These are phyloP conservation scores for Atractosteus spatula DNA, from an alignment of 2,113 vertebrate species.

Conservation along the genomic window DNA sequence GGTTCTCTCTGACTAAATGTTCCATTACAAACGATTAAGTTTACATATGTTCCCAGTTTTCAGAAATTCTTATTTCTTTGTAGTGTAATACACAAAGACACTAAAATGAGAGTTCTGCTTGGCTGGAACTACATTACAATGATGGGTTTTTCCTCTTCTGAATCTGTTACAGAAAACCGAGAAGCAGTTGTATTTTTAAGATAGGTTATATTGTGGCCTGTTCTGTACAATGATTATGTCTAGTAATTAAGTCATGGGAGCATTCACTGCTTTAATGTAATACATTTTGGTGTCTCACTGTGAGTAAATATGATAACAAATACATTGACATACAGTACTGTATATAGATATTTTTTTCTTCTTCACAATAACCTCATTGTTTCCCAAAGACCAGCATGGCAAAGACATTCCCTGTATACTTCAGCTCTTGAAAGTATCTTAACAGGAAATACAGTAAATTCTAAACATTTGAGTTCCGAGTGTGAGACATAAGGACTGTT, in stretches of 20 bases:
- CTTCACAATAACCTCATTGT: too few species aligned
- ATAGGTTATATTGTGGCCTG: neutral
- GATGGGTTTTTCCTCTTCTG: too few species aligned
- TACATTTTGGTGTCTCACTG: too few species aligned
- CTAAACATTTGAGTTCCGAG: too few species aligned
- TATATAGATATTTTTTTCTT: too few species aligned
- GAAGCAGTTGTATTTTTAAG: neutral
- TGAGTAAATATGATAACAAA: too few species aligned
- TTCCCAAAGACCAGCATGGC: neutral
- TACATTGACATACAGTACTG: too few species aligned
- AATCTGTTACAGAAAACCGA: neutral
- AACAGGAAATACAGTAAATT: neutral
- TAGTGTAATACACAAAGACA: slow-evolving; percentile 4
- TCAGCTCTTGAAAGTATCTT: neutral
- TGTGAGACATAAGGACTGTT: too few species aligned
- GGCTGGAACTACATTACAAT: too few species aligned
- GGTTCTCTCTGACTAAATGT: slow-evolving; percentile 42
- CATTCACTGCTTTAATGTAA: neutral
- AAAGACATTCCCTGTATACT: neutral
- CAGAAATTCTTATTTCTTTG: neutral
- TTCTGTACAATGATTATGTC: neutral
- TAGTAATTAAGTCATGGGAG: neutral
- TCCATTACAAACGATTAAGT: slow-evolving; percentile 39
- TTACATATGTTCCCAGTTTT: slow-evolving; percentile 32
- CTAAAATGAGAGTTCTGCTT: neutral